These are phyloP conservation scores for Miltochrista miniata DNA, from an alignment of 2,888 invertebrate species.

Conservation along the genomic window DNA sequence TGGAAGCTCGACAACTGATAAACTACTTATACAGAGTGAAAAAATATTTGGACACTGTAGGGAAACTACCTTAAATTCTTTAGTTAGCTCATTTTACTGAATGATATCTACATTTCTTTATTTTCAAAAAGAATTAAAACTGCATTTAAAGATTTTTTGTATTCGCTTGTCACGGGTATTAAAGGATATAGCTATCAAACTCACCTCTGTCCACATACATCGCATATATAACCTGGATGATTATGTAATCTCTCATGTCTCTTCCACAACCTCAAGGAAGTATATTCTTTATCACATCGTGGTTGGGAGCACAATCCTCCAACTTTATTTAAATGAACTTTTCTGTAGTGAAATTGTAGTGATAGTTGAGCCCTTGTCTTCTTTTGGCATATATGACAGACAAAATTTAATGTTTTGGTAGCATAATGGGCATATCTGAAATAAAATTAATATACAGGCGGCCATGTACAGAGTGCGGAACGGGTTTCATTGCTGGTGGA, in stretches of 20 bases:
- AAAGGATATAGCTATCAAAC: constrained; percentile 14
- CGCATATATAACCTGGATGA: constrained; percentile 43
- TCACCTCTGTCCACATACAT: constrained; percentile 54
- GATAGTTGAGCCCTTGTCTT: constrained; percentile 16
- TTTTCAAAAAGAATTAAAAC: no score
- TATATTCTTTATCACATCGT: constrained; percentile 44
- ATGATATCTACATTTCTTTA: no score
- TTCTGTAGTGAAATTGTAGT: constrained; percentile 61
- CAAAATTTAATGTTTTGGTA: constrained; percentile 11
- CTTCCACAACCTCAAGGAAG: constrained; percentile 39
- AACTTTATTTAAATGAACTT: constrained; percentile 48
- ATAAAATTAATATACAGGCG: constrained; percentile 11
- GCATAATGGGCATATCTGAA: constrained; percentile 46
- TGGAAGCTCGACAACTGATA: no score
- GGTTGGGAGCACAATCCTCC: constrained; percentile 51
- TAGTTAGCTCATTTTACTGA: no score
- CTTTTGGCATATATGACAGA: constrained; percentile 51
- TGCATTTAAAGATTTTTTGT: no score
- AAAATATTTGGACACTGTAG: no score
- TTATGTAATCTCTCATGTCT: constrained; percentile 47
- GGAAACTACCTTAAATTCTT: no score
- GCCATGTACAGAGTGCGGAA: no score
- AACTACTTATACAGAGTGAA: no score
- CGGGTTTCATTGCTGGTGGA: no score
- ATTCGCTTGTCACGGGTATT: no score